phyloP scores from a whole-genome alignment of 1,140 invertebrate genomes.

The Eriocheir sinensis region DNA sequence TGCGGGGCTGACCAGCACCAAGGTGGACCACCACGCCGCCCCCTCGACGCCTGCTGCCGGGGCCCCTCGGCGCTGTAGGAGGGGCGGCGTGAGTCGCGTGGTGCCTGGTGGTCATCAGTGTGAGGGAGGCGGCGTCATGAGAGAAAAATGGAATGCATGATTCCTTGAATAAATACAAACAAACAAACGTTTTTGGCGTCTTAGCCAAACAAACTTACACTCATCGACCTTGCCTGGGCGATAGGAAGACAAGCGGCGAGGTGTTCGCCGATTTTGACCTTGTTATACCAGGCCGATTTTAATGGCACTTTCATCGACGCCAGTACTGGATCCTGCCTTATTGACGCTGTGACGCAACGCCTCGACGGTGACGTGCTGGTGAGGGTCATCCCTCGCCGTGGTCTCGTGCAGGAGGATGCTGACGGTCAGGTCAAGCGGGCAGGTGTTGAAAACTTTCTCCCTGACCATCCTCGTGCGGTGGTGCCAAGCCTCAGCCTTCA shows the following conservation, averaged over 20 bases:
- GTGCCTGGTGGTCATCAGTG: no score
- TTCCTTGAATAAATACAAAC: no score
- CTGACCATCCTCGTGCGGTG: background rate
- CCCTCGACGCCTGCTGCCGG: background rate
- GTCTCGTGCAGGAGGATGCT: background rate
- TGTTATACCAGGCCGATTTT: background rate
- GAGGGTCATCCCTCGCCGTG: background rate
- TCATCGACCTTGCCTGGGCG: no score
- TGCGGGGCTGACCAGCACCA: background rate
- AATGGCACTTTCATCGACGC: background rate
- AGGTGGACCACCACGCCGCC: background rate
- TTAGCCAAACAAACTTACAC: no score
- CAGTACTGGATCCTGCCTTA: background rate
- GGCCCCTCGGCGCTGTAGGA: background rate
- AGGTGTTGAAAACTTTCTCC: conserved; percentile 15
- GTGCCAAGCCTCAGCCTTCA: background rate
- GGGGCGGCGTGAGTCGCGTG: no score
- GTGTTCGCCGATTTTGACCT: background rate
- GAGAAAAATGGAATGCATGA: no score
- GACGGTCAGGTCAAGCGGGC: background rate
- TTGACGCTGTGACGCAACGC: background rate
- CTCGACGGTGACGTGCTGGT: background rate
- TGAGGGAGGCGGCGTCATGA: no score
- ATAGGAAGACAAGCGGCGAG: no score
- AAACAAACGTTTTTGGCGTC: no score